Evolutionary conservation across 2,113 vertebrate genomes (phyloP), one percentile per base, ranked within the genome.

Genomic region (Thermophis baileyi): DNA sequence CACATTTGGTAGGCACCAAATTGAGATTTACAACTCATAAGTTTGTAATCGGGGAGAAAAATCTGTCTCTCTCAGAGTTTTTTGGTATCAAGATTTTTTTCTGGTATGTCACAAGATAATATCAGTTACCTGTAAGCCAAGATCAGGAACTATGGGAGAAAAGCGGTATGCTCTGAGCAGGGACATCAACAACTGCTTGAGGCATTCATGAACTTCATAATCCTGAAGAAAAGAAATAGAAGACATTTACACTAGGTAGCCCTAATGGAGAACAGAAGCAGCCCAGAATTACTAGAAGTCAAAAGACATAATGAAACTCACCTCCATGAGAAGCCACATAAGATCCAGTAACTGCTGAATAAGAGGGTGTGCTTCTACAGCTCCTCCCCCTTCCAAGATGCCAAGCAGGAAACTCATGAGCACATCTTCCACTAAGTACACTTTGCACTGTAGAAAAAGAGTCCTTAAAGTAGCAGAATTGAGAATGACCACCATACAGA

Each of bases 321-420:
- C 99, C 98, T 99, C 99, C 99, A 99, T 99, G 94, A 99, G 98
- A 91, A 99, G 98, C 99, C 99, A 99, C 98, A 99, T 98, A 88
- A 99, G 98, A 93, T 99, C 98, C 47, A 99, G 96, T 2, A 99
- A 97, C 93, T 99, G 99, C 93, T 98, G 98, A 90, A 99, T 98
- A 63, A 99, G 96, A 0, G 98, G 98, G 90, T 99, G 99, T 2
- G 98, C 98, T 1, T 98, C 98, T 3, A 98, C 97, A 0, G 98
- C 98, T 0, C 98, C 98, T 22, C 98, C 98, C 2, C 95, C 98
- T 95, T 99, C 99, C 96, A 99, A 95, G n/a, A 99, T 97, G 46
- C 98, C 98, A 96, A 99, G 94, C 93, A 99, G 97, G 97, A 99
- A 99, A 97, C 97, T 98, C 98, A 99, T 98, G 91, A 99, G 97